Evolutionary conservation across 2,888 invertebrate genomes (phyloP).

Genomic region (Plebejus anna): DNA sequence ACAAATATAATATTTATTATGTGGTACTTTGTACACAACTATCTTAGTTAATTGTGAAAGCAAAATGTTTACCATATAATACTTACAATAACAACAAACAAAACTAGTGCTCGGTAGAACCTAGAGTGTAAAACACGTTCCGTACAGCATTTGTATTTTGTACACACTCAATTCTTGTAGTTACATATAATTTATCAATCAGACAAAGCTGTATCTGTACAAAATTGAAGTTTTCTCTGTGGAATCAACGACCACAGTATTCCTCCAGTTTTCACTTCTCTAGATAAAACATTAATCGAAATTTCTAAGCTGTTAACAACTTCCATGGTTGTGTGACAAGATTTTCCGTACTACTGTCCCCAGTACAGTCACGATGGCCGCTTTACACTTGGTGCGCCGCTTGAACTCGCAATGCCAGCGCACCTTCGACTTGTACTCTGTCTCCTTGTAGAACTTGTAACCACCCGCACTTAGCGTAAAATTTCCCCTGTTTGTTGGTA

Average conservation of each 20-base stretch:
- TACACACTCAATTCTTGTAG: background rate
- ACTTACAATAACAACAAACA: background rate
- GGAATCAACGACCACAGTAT: background rate
- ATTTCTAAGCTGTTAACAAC: background rate
- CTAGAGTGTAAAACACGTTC: background rate
- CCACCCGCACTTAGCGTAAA: conserved; percentile 51
- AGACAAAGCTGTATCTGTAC: no score
- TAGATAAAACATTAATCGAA: background rate
- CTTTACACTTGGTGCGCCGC: conserved; percentile 46
- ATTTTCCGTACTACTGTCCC: conserved; percentile 33
- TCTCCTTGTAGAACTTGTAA: conserved; percentile 51
- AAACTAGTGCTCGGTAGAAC: background rate
- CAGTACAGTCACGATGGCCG: conserved; percentile 42
- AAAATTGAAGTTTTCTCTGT: background rate
- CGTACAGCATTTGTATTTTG: background rate
- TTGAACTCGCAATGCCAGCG: conserved; percentile 50
- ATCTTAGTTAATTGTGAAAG: background rate
- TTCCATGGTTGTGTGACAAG: conserved; percentile 39
- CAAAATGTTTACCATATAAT: background rate
- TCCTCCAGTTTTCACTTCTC: background rate
- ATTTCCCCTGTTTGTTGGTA: conserved; percentile 50
- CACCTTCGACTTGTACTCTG: conserved; percentile 41
- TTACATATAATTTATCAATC: no score
- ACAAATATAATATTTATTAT: no score
- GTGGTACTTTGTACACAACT: background rate